Evolutionary conservation across 1,140 invertebrate genomes (phyloP).

Genomic region (Chrysomallon squamiferum): DNA sequence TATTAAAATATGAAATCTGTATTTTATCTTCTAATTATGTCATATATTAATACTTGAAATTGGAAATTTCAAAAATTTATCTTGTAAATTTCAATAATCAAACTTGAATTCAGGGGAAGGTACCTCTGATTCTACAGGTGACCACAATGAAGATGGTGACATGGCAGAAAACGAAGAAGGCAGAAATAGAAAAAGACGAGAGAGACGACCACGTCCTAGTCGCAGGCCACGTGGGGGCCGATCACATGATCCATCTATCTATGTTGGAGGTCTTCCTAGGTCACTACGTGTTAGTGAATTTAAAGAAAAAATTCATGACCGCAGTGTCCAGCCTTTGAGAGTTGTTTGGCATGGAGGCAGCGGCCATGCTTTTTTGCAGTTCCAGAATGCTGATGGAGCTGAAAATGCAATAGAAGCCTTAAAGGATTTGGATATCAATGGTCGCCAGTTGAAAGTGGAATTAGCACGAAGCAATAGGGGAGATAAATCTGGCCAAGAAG

Average conservation of each 20-base stretch:
- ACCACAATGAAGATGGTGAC: constrained; percentile 12
- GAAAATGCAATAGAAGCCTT: constrained; percentile 41
- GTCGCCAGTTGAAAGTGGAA: constrained; percentile 45
- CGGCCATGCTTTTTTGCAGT: constrained; percentile 52
- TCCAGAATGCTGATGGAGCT: constrained; percentile 39
- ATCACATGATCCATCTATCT: constrained; percentile 37
- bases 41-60: no score
- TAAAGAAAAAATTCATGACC: constrained; percentile 43
- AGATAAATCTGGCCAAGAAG: not conserved
- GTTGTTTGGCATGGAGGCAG: constrained; percentile 50
- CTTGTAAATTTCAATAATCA: no score
- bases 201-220: not conserved
- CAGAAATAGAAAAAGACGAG: constrained; percentile 11
- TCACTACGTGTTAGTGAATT: constrained; percentile 49
- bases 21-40: no score
- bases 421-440: constrained; percentile 40
- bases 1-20: no score
- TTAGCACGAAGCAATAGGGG: constrained; percentile 18
- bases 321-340: constrained; percentile 50
- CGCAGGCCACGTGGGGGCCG: constrained; percentile 23
- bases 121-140: constrained; percentile 18
- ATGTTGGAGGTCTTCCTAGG: constrained; percentile 48
- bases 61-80: no score
- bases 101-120: constrained; percentile 8
- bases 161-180: constrained; percentile 8